phyloP scores from a whole-genome alignment of 2,113 vertebrate genomes.

The Copsychus sechellarum region DNA sequence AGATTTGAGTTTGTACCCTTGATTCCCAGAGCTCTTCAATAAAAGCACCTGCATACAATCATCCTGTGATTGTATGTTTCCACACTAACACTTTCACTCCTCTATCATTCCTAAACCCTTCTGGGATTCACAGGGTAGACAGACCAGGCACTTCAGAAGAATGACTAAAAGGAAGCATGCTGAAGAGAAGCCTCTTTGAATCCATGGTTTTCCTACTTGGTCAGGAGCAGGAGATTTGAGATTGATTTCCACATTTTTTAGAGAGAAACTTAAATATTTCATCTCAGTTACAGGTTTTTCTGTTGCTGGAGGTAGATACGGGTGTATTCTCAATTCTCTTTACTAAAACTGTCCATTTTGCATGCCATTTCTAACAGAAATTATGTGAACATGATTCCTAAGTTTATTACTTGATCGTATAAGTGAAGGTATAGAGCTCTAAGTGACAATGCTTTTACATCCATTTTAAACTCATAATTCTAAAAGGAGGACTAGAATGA shows the following conservation, averaged over 20 bases:
- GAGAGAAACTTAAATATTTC: background rate
- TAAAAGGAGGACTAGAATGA: background rate
- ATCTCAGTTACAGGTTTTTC: background rate
- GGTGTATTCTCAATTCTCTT: background rate
- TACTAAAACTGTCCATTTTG: background rate
- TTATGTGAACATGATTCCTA: background rate
- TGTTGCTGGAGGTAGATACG: background rate
- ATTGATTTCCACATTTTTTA: background rate
- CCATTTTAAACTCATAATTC: background rate
- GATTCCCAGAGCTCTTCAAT: no score
- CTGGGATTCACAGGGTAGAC: background rate
- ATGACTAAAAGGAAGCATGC: background rate
- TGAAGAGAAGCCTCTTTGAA: background rate
- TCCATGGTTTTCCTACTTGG: background rate
- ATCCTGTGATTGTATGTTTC: no score
- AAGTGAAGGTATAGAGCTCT: background rate
- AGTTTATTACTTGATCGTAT: background rate
- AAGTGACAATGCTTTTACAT: background rate
- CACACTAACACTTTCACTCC: background rate
- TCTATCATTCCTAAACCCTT: background rate
- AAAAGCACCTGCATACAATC: no score
- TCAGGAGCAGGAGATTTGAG: background rate
- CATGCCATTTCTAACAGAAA: background rate
- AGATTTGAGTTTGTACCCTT: no score
- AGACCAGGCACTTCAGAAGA: background rate